Evolutionary conservation across 2,113 vertebrate genomes (phyloP).

Genomic region (Antechinus flavipes): DNA sequence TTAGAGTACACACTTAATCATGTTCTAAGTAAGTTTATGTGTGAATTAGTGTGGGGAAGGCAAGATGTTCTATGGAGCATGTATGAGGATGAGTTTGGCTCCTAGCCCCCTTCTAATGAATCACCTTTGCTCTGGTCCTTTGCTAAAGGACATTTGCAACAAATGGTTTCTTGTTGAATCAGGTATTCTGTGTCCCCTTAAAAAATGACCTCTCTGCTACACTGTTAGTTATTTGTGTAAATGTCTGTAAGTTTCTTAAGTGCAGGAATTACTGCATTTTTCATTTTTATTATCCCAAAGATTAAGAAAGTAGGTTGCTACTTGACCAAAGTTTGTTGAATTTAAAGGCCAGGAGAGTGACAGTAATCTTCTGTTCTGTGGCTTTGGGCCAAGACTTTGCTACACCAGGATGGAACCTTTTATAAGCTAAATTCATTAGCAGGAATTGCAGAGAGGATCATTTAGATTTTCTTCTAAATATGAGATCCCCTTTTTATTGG

Average conservation of each 20-base stretch:
- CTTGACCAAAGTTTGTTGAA: neutral
- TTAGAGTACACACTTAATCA: neutral
- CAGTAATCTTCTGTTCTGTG: neutral
- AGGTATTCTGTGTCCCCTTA: neutral
- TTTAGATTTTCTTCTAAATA: neutral
- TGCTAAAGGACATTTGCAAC: neutral
- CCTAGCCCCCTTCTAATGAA: neutral
- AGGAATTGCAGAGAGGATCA: neutral
- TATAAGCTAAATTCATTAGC: neutral
- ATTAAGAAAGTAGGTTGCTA: neutral
- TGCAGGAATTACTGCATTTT: neutral
- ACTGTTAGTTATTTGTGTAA: neutral
- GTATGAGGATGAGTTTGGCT: neutral
- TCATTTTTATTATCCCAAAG: neutral
- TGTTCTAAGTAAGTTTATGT: neutral
- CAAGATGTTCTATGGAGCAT: neutral
- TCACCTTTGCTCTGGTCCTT: neutral
- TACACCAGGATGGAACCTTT: neutral
- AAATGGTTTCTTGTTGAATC: neutral
- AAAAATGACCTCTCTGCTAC: neutral
- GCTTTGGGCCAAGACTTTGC: neutral
- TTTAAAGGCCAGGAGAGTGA: neutral
- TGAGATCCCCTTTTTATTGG: neutral
- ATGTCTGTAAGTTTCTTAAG: neutral
- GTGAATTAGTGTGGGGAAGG: no score